Evolutionary conservation across 2,888 invertebrate genomes (phyloP), one percentile per base, ranked within the genome.

Genomic region (Tetragonula carbonaria): DNA sequence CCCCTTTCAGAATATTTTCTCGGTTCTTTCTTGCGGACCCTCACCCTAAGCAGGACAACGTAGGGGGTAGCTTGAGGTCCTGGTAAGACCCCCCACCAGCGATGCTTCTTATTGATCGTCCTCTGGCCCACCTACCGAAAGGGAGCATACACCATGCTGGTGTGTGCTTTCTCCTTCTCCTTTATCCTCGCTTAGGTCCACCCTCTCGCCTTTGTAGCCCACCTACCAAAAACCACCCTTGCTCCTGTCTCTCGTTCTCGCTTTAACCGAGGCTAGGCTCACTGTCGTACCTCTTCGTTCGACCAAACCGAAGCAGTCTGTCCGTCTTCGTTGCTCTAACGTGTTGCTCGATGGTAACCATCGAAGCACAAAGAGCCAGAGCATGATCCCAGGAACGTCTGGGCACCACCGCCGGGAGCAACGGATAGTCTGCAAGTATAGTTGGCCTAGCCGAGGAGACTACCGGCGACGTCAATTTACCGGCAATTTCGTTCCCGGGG

Each of bases 41-140:
- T 91, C 91, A 87, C 92, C 92, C 93, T 93, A 93, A 94, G 94
- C 93, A 93, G 90, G 90, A 89, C 86, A 88, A 86, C 86, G 82
- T 88, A 89, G 91, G 90, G 92, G 93, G 84, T 91, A 92, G 93
- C 93, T 92, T 93, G 93, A 93, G 93, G 93, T 92, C 92, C 93
- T 93, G 93, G 93, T 92, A 94, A 94, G 93, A 93, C 92, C 93
- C 93, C 94, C 94, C 94, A 92, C 93, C 93, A 93, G 78, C 89
- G 89, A 86, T 89, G 92, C 89, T 91, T 93, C 94, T 94, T 94
- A 94, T 94, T 94, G 94, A 94, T 94, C 94, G 94, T 94, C 93
- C 94, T 94, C 94, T 91, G 93, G 91, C 92, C 90, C 92, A 92
- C 91, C 92, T 91, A 91, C 91, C 91, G 78, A 90, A 84, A 84